Conservation (phyloP, 2,113 vertebrate species). For the Falco punctatus region DNA sequence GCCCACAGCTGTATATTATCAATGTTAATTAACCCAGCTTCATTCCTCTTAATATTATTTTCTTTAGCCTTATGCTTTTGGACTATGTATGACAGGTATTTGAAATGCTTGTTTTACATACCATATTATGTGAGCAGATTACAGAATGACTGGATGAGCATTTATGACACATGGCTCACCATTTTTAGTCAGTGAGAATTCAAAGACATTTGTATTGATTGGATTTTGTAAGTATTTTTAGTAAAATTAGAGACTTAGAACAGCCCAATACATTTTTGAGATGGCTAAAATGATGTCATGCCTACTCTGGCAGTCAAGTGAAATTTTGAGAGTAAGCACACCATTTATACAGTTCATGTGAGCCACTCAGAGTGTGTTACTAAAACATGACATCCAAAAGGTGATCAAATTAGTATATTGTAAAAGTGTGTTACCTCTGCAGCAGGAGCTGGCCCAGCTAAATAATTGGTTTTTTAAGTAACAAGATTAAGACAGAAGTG, state of each 20-base stretch:
- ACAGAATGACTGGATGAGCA: background rate
- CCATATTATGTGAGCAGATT: background rate
- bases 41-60: background rate
- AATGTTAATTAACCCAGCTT: too few species aligned
- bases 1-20: too few species aligned
- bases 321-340: background rate
- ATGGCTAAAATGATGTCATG: background rate
- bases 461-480: background rate
- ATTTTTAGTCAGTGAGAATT: background rate
- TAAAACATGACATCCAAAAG: background rate
- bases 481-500: background rate
- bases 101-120: background rate
- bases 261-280: background rate
- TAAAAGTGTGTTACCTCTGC: background rate
- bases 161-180: background rate
- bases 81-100: background rate
- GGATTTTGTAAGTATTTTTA: background rate
- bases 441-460: background rate
- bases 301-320: background rate
- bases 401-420: background rate
- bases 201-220: background rate
- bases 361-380: background rate
- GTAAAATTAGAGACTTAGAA: conserved; percentile 16
- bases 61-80: background rate
- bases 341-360: background rate